These are phyloP conservation scores for Leptosomus discolor DNA, from an alignment of 2,113 vertebrate genomes.

Conservation along the genomic window DNA sequence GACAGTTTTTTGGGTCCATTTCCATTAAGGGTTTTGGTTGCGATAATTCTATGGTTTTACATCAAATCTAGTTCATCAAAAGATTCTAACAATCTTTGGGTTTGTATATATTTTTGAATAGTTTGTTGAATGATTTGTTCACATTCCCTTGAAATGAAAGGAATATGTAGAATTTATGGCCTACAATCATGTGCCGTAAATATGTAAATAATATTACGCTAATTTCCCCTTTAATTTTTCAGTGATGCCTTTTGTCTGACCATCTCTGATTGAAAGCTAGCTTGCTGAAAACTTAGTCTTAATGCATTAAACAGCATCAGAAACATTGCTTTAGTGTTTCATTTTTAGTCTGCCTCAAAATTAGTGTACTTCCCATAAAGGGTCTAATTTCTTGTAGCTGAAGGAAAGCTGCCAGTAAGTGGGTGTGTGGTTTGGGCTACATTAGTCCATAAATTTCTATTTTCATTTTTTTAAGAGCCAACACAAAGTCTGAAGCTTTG, in stretches of 20 bases:
- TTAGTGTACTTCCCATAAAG: not conserved
- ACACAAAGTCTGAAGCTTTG: not conserved
- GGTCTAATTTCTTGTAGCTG: not conserved
- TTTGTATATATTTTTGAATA: not conserved
- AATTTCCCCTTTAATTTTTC: not conserved
- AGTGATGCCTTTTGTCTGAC: not conserved
- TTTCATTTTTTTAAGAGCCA: not conserved
- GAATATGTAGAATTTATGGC: not conserved
- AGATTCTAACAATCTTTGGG: not conserved
- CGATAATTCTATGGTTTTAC: not conserved
- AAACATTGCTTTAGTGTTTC: not conserved
- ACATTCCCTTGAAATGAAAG: not conserved
- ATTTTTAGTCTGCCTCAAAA: not conserved
- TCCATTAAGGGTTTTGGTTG: not conserved
- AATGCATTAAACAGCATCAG: not conserved
- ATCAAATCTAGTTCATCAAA: not conserved
- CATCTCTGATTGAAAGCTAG: not conserved
- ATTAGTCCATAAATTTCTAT: not conserved
- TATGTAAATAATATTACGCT: not conserved
- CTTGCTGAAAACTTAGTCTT: not conserved
- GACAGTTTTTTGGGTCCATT: not conserved
- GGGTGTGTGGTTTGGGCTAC: not conserved
- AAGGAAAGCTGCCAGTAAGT: not conserved
- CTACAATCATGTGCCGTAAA: not conserved
- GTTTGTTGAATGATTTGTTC: not conserved